Evolutionary conservation across 2,797 vertebrate genomes (phyloP).

Genomic region (Coccyzus lansbergi): DNA sequence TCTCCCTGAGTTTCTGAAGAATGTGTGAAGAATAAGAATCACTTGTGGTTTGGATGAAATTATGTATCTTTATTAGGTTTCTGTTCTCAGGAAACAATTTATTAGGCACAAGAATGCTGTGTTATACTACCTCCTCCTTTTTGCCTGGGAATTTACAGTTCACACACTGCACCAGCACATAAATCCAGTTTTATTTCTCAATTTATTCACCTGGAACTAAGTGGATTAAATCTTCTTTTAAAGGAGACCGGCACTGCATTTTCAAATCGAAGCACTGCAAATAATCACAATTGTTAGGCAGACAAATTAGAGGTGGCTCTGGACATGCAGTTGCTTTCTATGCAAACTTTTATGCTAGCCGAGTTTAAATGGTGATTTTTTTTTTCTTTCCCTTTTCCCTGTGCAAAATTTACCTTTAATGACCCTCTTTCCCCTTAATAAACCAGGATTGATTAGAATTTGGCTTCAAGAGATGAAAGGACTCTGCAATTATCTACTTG

Average conservation of each 20-base stretch:
- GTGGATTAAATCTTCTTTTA: conserved; percentile 55
- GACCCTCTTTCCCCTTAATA: conserved; percentile 72
- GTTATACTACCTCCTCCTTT: conserved; percentile 67
- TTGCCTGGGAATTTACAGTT: conserved; percentile 64
- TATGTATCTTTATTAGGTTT: conserved; percentile 67
- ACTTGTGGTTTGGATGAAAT: conserved; percentile 52
- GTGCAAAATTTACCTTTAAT: conserved; percentile 74
- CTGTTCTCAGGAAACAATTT: conserved; percentile 76
- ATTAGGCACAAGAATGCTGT: conserved; percentile 67
- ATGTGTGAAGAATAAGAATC: background rate
- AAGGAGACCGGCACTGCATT: conserved; percentile 46
- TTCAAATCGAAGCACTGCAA: conserved; percentile 64
- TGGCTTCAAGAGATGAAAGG: conserved; percentile 74
- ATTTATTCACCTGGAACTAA: conserved; percentile 79
- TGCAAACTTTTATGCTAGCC: conserved; percentile 48
- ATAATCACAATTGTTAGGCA: conserved; percentile 52
- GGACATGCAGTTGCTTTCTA: conserved; percentile 27
- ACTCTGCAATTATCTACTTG: conserved; percentile 72
- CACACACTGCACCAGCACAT: conserved; percentile 52
- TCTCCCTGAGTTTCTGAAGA: background rate
- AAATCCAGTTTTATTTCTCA: conserved; percentile 78
- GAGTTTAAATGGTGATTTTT: conserved; percentile 49
- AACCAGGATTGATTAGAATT: conserved; percentile 72
- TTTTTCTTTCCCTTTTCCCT: background rate
- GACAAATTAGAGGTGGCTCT: conserved; percentile 42